A percentile compares a stretch with the other conserved stretches of the same genome.
These are phyloP conservation scores for Syndactyla subalaris DNA, from an alignment of 2,797 vertebrate genomes.

Conservation along the genomic window DNA sequence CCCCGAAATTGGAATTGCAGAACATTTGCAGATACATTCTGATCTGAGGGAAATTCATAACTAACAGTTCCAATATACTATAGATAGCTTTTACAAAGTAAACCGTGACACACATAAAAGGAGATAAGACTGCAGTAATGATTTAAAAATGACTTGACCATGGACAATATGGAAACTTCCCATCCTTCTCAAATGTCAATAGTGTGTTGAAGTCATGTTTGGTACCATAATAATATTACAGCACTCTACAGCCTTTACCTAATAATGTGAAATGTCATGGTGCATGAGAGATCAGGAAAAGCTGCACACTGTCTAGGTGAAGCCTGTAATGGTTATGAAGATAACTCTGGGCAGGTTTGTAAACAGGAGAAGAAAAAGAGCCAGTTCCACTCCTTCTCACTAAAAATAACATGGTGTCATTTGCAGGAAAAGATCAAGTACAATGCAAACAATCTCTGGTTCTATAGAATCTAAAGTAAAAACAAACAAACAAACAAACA, in stretches of 20 bases:
- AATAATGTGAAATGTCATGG: background rate
- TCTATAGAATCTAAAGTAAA: background rate
- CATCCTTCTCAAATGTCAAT: conserved; percentile 30
- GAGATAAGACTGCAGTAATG: background rate
- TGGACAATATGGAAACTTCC: background rate
- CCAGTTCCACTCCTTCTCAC: background rate
- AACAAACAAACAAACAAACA: too few species aligned
- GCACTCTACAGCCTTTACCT: background rate
- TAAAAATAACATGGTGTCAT: background rate
- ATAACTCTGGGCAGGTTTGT: background rate
- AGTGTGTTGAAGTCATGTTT: background rate
- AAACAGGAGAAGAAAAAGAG: background rate
- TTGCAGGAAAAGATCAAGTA: background rate
- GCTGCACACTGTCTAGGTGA: background rate
- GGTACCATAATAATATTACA: background rate
- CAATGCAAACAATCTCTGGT: background rate
- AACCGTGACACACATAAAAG: background rate
- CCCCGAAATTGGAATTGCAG: background rate
- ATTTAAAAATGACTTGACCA: conserved; percentile 33
- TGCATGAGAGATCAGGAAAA: background rate
- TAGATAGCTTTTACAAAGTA: background rate
- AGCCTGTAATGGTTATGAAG: background rate
- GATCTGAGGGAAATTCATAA: conserved; percentile 6
- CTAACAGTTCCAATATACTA: background rate
- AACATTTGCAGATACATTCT: background rate